Evolutionary conservation across 1,140 invertebrate genomes (phyloP).

Genomic region (Doryteuthis pealeii): DNA sequence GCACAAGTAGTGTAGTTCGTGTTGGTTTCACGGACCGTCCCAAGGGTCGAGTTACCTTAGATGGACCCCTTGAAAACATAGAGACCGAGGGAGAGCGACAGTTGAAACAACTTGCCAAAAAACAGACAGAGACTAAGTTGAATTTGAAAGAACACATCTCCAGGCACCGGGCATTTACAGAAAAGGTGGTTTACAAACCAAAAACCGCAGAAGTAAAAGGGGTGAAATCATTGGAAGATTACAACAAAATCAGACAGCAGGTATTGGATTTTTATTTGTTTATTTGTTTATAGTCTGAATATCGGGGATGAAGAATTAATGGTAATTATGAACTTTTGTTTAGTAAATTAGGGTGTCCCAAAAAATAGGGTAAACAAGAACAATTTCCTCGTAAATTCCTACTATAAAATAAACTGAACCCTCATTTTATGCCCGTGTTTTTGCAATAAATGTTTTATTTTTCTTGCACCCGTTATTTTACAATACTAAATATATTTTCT

Average conservation of each 20-base stretch:
- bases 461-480: no score
- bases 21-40: neutral
- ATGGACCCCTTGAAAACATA: neutral
- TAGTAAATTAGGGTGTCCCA: no score
- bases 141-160: neutral
- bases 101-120: neutral
- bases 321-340: no score
- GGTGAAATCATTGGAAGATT: neutral
- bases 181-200: slow-evolving; percentile 4
- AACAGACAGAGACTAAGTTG: neutral
- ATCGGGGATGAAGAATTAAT: no score
- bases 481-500: no score
- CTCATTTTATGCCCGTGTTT: no score
- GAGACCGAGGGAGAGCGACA: neutral
- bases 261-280: neutral
- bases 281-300: no score
- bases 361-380: no score
- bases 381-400: no score
- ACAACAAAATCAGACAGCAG: neutral
- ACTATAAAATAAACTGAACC: no score
- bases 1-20: neutral
- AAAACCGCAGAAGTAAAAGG: neutral
- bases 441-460: no score
- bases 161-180: neutral
- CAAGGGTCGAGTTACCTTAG: neutral